Percentiles rank a stretch among this genome's conserved stretches.
phyloP scores from a whole-genome alignment of 1,140 invertebrate species.

The Drosophila ogumai region DNA sequence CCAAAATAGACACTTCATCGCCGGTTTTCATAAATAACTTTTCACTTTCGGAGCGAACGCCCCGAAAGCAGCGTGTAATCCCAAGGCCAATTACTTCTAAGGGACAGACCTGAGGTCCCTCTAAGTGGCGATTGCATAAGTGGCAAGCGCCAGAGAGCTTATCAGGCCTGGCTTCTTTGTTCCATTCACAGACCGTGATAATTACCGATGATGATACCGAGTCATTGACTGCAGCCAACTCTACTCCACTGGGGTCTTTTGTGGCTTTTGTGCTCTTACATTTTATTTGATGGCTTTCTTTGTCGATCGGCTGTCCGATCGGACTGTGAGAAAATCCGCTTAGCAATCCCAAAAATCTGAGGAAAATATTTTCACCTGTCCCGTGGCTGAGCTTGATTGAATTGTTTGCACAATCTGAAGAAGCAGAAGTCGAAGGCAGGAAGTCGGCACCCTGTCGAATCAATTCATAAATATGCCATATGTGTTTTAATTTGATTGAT shows the following conservation, averaged over 20 bases:
- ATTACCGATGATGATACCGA: constrained; percentile 64
- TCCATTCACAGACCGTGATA: constrained; percentile 52
- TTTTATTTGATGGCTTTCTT: constrained; percentile 75
- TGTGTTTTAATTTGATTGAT: constrained; percentile 14
- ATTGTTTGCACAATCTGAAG: constrained; percentile 32
- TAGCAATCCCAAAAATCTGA: constrained; percentile 38
- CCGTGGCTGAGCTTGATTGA: constrained; percentile 21
- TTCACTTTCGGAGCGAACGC: constrained; percentile 64
- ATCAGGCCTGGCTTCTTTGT: constrained; percentile 51
- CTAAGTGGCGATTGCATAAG: constrained; percentile 63
- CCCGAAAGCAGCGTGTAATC: constrained; percentile 42
- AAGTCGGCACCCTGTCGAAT: constrained; percentile 45
- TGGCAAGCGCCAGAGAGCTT: constrained; percentile 43
- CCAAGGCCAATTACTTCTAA: constrained; percentile 68
- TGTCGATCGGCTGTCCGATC: constrained; percentile 42
- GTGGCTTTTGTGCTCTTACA: constrained; percentile 49
- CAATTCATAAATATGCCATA: constrained; percentile 35
- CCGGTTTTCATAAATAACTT: constrained; percentile 66
- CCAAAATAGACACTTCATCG: constrained; percentile 53
- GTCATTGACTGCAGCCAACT: constrained; percentile 55
- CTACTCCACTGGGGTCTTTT: constrained; percentile 52
- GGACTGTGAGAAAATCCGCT: constrained; percentile 54
- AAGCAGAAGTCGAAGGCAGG: constrained; percentile 5
- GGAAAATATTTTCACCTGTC: constrained; percentile 74
- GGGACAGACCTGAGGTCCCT: constrained; percentile 14